These are phyloP conservation scores for Tortricodes alternella DNA, from an alignment of 2,888 invertebrate genomes.

Conservation along the genomic window DNA sequence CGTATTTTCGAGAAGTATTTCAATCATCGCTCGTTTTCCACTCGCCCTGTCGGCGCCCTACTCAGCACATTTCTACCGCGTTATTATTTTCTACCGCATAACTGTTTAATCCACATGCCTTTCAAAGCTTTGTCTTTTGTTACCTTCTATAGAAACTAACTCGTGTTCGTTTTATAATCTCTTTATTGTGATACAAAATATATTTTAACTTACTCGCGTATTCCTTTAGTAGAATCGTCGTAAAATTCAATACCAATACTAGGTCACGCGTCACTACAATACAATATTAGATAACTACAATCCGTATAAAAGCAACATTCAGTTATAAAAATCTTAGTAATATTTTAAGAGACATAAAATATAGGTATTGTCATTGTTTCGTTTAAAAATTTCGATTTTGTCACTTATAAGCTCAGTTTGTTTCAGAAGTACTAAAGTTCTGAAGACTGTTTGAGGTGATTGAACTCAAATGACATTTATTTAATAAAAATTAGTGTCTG, in stretches of 20 bases:
- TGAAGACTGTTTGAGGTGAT: background rate
- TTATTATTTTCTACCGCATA: background rate
- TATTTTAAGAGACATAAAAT: background rate
- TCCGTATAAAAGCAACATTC: no score
- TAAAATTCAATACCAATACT: background rate
- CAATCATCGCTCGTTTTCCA: constrained; percentile 2
- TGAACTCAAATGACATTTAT: background rate
- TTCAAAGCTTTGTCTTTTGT: background rate
- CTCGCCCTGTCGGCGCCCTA: background rate
- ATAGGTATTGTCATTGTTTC: background rate
- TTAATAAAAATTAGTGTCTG: background rate
- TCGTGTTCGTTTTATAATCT: no score
- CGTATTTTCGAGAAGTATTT: constrained; percentile 10
- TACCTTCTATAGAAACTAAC: no score
- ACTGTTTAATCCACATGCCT: background rate
- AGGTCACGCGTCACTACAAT: background rate
- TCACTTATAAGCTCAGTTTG: background rate
- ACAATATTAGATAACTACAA: background rate
- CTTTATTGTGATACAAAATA: background rate
- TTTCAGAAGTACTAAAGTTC: no score
- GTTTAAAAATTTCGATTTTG: background rate
- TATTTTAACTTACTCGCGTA: background rate
- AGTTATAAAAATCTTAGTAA: no score
- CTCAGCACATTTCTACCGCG: background rate
- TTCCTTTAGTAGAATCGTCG: background rate